phyloP scores from a whole-genome alignment of 2,888 invertebrate genomes.

The Charanyca ferruginea region DNA sequence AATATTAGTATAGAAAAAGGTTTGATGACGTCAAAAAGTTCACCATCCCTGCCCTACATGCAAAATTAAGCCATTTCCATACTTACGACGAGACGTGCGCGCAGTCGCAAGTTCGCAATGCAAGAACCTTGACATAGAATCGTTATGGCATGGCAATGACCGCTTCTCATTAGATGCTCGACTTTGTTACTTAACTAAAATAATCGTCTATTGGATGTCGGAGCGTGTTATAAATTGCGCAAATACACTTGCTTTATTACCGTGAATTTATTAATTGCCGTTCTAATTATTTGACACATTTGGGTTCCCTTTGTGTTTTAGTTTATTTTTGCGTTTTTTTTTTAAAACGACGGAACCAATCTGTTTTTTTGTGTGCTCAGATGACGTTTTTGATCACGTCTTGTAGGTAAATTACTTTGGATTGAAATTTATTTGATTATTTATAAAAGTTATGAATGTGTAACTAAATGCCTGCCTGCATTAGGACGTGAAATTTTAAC shows the following conservation, averaged over 20 bases:
- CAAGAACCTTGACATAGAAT: constrained; percentile 59
- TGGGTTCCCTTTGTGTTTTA: not conserved
- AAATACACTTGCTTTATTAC: constrained; percentile 24
- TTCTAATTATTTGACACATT: constrained; percentile 3
- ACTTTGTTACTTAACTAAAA: constrained; percentile 49
- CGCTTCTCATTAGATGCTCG: constrained; percentile 38
- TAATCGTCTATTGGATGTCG: constrained; percentile 38
- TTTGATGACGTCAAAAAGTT: constrained; percentile 19
- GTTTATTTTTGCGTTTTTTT: no score
- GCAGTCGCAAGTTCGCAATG: constrained; percentile 9
- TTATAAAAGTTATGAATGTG: no score
- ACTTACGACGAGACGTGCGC: constrained; percentile 20
- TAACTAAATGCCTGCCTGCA: no score
- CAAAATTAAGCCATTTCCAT: constrained; percentile 45
- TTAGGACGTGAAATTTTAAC: no score
- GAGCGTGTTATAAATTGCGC: constrained; percentile 26
- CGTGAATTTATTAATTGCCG: constrained; percentile 9
- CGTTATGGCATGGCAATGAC: constrained; percentile 56
- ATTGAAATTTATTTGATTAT: no score
- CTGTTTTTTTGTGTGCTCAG: not conserved
- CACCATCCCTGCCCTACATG: constrained; percentile 22
- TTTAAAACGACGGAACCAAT: not conserved
- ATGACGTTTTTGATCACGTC: not conserved
- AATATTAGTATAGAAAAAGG: no score
- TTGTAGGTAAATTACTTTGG: not conserved